These are phyloP conservation scores for Caenorhabditis latens DNA, from an alignment of 1,140 invertebrate species.

Conservation along the genomic window DNA sequence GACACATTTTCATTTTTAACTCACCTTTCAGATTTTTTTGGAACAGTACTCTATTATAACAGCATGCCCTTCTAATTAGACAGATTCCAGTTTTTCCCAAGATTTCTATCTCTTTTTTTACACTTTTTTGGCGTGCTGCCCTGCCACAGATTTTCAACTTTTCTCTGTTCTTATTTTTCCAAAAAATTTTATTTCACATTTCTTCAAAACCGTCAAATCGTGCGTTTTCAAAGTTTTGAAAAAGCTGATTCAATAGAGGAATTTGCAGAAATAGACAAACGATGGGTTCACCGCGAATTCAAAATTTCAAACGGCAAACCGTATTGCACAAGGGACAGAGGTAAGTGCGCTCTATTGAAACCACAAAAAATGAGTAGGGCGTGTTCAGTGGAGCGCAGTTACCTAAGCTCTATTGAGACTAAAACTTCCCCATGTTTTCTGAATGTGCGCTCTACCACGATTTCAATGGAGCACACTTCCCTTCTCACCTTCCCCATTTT, in stretches of 20 bases:
- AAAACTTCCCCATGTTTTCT: too few relatives aligned
- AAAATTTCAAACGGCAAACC: constrained; percentile 29
- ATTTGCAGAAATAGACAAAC: constrained; percentile 11
- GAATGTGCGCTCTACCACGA: too few relatives aligned
- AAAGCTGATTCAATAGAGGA: not conserved
- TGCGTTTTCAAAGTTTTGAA: not conserved
- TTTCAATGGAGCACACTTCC: too few relatives aligned
- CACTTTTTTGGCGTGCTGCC: not conserved
- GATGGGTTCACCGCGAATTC: constrained; percentile 32
- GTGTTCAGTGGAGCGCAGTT: too few relatives aligned
- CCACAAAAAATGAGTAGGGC: too few relatives aligned
- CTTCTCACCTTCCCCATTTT: too few relatives aligned
- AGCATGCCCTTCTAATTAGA: too few relatives aligned
- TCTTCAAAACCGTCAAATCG: not conserved
- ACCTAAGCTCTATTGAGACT: too few relatives aligned
- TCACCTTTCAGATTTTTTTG: too few relatives aligned
- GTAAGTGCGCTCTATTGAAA: not conserved
- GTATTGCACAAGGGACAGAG: constrained; percentile 31
- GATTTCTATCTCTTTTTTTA: not conserved
- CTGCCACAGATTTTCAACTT: not conserved
- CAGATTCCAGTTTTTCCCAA: not conserved
- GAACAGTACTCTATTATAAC: too few relatives aligned
- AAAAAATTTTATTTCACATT: not conserved
- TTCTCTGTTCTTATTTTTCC: not conserved
- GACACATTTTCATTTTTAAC: not conserved